Evolutionary conservation across 2,888 invertebrate species (phyloP).

Genomic region (Meganola albula): DNA sequence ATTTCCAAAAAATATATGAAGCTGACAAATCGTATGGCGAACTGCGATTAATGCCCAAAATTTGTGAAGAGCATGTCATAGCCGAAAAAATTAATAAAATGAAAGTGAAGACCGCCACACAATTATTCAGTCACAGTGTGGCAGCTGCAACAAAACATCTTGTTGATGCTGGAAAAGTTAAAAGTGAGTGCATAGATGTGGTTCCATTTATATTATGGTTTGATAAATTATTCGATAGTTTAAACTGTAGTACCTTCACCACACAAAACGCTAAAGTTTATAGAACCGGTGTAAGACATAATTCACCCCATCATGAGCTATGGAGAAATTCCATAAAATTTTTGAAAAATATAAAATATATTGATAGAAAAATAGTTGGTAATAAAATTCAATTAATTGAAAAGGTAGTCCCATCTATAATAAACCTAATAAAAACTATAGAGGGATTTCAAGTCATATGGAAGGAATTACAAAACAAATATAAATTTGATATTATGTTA

Average conservation of each 20-base stretch:
- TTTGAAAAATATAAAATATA: slow-evolving; percentile 6
- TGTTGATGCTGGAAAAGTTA: slow-evolving; percentile 2
- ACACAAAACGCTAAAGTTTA: slow-evolving; percentile 7
- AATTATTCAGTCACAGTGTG: slow-evolving; percentile 30
- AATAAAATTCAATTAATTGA: slow-evolving; percentile 4
- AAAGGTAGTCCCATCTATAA: slow-evolving; percentile 4
- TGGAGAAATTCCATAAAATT: slow-evolving; percentile 9
- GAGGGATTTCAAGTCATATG: slow-evolving; percentile 7
- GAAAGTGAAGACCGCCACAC: slow-evolving; percentile 23
- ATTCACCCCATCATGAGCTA: slow-evolving; percentile 5
- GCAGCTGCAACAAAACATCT: slow-evolving; percentile 20
- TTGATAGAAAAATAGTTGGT: neutral
- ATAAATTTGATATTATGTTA: slow-evolving; percentile 8
- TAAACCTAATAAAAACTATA: slow-evolving; percentile 4
- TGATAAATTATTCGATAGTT: slow-evolving; percentile 8
- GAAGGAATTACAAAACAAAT: slow-evolving; percentile 4
- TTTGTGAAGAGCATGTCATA: slow-evolving; percentile 26
- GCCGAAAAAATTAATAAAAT: slow-evolving; percentile 29
- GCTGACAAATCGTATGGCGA: slow-evolving; percentile 24
- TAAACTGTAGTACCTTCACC: slow-evolving; percentile 4
- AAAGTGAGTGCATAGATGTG: slow-evolving; percentile 4
- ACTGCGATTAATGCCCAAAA: slow-evolving; percentile 14
- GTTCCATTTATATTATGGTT: slow-evolving; percentile 1
- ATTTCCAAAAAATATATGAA: slow-evolving; percentile 14
- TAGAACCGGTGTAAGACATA: slow-evolving; percentile 4